Base-by-base conservation (phyloP, 2,797 vertebrate genomes). In the Hydrolagus colliei region DNA sequence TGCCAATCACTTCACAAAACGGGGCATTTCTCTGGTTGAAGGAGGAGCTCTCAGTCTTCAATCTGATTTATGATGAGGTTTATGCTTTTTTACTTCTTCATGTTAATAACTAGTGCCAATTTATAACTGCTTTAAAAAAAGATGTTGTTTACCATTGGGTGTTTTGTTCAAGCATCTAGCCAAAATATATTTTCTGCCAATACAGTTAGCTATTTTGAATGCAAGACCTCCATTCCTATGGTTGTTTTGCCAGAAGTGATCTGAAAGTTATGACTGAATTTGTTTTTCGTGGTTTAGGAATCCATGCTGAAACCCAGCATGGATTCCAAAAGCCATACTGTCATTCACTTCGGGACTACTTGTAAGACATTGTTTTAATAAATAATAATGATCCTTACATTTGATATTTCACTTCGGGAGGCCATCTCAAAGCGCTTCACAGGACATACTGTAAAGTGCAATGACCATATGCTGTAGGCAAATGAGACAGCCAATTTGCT, bases 171-270 rank as follows among this genome's bases (percentile, higher is more conserved):
- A 71, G 32, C 3, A 52, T 52, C 32, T 13, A 84, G 65, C 79
- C 65, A 71, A 84, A 84, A 84, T 35, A 71, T 5, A n/a, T 35
- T 68, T 65, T 84, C 65, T 65, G 22, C 65, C 65, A 68, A 20
- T 65, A 41, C 32, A 68, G 7, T 52, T 84, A 10, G 9, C 16
- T 82, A 14, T 35, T 84, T 84, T 18, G 79, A 20, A 71, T 84
- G 65, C n/a, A 10, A 68, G 71, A 18, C 71, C 13, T 20, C 32
- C 20, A n/a, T 52, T 84, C 79, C 65, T 27, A 52, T 4, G 32
- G 16, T 27, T 18, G n/a, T 9, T 84, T 71, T 41, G 32, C 79
- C 32, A 41, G 14, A 65, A 32, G 27, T 84, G 79, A 35, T 27
- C 65, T 67, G 32, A 35, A 71, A 18, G 65, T 84, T 84, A 65